Conservation (phyloP, 1,140 invertebrate genomes). For the Condylostylus longicornis region DNA sequence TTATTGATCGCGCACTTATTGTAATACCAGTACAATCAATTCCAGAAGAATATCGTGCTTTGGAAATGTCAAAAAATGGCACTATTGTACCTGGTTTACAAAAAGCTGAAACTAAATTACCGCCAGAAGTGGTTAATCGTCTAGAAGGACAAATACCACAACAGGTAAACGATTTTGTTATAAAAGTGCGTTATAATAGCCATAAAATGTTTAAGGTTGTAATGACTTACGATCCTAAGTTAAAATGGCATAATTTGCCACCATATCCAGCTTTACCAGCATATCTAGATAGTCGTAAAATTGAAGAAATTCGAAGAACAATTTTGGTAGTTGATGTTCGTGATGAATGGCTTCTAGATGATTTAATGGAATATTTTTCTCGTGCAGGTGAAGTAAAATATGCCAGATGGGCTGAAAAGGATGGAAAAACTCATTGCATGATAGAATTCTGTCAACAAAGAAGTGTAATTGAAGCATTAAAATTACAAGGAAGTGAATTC, state of each 20-base stretch:
- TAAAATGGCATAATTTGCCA: constrained; percentile 70
- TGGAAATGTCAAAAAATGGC: constrained; percentile 79
- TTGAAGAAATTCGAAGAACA: constrained; percentile 92
- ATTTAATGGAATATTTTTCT: constrained; percentile 73
- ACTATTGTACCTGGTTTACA: constrained; percentile 66
- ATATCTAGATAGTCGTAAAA: constrained; percentile 73
- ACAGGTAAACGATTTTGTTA: constrained; percentile 37
- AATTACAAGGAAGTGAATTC: constrained; percentile 64
- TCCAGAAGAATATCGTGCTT: constrained; percentile 84
- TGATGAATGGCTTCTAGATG: constrained; percentile 49
- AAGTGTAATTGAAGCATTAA: constrained; percentile 71
- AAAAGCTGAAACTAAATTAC: constrained; percentile 67
- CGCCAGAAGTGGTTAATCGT: constrained; percentile 76
- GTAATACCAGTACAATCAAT: constrained; percentile 87
- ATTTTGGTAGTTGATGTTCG: constrained; percentile 67
- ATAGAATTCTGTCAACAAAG: constrained; percentile 90
- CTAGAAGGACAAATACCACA: constrained; percentile 70
- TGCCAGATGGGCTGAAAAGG: constrained; percentile 74
- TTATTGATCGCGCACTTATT: constrained; percentile 93
- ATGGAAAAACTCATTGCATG: constrained; percentile 63
- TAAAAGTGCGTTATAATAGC: neutral
- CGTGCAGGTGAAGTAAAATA: constrained; percentile 90
- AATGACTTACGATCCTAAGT: constrained; percentile 77
- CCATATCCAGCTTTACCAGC: constrained; percentile 86
- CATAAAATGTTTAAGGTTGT: constrained; percentile 44